phyloP scores from a whole-genome alignment of 1,140 invertebrate genomes.

The Lordiphosa collinella region DNA sequence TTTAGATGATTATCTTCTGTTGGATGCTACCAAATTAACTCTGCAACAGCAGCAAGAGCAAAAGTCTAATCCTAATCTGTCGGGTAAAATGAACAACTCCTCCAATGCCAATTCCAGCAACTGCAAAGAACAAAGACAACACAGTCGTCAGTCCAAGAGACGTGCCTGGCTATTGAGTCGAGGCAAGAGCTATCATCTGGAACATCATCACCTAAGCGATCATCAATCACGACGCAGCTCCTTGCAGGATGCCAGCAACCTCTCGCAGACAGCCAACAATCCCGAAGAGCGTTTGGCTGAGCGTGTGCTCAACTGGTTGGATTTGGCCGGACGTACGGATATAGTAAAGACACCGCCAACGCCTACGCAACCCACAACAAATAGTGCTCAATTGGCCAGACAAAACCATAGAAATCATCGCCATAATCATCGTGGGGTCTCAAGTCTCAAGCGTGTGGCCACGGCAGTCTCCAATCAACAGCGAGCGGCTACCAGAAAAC shows the following conservation, averaged over 20 bases:
- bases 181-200: slow-evolving; percentile 48
- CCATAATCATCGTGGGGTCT: slow-evolving; percentile 27
- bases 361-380: slow-evolving; percentile 3
- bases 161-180: slow-evolving; percentile 51
- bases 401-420: slow-evolving; percentile 30
- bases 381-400: slow-evolving; percentile 26
- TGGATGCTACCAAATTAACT: slow-evolving; percentile 59
- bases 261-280: slow-evolving; percentile 34
- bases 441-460: slow-evolving; percentile 33
- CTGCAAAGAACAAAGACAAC: slow-evolving; percentile 11
- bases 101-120: slow-evolving; percentile 1
- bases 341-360: slow-evolving; percentile 35
- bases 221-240: slow-evolving; percentile 60
- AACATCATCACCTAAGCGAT: slow-evolving; percentile 37
- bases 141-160: slow-evolving; percentile 41
- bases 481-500: slow-evolving; percentile 26
- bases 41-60: slow-evolving; percentile 50
- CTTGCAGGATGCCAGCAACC: slow-evolving; percentile 45
- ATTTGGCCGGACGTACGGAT: slow-evolving; percentile 61
- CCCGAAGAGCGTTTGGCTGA: slow-evolving; percentile 72
- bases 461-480: slow-evolving; percentile 31
- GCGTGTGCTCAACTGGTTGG: slow-evolving; percentile 74
- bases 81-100: slow-evolving; percentile 21
- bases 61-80: slow-evolving; percentile 10
- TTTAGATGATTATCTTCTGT: slow-evolving; percentile 45